Evolutionary conservation across 2,888 invertebrate genomes (phyloP).

Genomic region (Cryptus viduatorius): DNA sequence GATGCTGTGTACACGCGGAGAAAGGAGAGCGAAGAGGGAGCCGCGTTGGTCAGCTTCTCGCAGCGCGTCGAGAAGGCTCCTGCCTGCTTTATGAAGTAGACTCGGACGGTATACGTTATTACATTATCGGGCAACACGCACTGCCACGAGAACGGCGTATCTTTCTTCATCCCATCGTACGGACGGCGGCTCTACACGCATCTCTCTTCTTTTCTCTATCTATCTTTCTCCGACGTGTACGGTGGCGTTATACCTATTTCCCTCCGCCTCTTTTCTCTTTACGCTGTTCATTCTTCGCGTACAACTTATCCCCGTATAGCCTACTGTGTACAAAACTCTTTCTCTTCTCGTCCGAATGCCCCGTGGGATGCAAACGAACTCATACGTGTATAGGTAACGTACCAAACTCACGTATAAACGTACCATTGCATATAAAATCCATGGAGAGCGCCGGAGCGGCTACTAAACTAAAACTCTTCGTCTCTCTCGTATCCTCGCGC

Average conservation of each 20-base stretch:
- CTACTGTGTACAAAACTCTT: neutral
- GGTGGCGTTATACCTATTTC: constrained; percentile 13
- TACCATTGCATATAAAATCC: constrained; percentile 46
- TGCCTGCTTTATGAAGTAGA: constrained; percentile 83
- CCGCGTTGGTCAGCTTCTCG: neutral
- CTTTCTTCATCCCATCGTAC: constrained; percentile 36
- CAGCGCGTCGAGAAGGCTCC: constrained; percentile 41
- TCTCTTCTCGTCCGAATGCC: constrained; percentile 45
- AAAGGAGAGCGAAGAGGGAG: constrained; percentile 51
- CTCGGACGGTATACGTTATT: constrained; percentile 81
- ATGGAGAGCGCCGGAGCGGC: constrained; percentile 25
- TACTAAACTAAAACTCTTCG: constrained; percentile 41
- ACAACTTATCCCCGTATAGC: constrained; percentile 1
- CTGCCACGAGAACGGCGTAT: constrained; percentile 67
- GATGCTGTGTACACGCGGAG: constrained; percentile 65
- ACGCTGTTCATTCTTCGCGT: too few species aligned
- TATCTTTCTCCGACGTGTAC: constrained; percentile 28
- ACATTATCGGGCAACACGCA: constrained; percentile 82
- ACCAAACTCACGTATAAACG: constrained; percentile 45
- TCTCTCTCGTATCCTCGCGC: too few species aligned
- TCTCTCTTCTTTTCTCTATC: constrained; percentile 63
- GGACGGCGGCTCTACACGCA: neutral
- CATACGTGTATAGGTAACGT: constrained; percentile 44
- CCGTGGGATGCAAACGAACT: constrained; percentile 64
- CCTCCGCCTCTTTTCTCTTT: too few species aligned